Base-by-base conservation (phyloP, 2,113 vertebrate species). In the Hoplias malabaricus region DNA sequence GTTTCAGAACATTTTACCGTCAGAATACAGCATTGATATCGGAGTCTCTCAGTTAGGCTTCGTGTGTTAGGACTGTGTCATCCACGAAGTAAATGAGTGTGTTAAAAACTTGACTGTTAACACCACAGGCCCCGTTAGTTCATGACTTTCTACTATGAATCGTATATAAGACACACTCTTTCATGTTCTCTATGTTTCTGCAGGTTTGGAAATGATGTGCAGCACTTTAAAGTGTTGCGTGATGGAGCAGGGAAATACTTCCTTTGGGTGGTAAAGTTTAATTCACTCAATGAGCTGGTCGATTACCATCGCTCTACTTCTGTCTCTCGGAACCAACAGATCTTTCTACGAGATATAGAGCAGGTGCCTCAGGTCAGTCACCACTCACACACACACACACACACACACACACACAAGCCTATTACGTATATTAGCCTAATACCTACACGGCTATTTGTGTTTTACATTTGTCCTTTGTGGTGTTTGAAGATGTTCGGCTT, bases 191-290 rank as follows among this genome's bases (percentile, higher is more conserved):
- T 11, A 40, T 21, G 8, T 34, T 27, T 13, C 31, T 83, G 4
- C 86, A 99, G 96, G 91, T 99, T 98, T 79, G 97, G 98, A 71
- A 99, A 97, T 36, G 98, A 99, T 7, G 97, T 99, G 54, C 98
- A 99, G 87, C 98, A 99, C 88, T 99, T 99, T 90, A 99, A 99
- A 84, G 98, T 99, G 88, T 94, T 99, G 80, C 95, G 98, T 62
- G 98, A 99, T 0, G 98, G 98, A 0, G 98, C 98, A 29, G 98
- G 98, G 16, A 99, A 99, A 87, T 99, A 99, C 76, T 99, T 99
- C 89, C 94, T 99, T 56, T 99, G 98, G 98, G 98, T 99, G 91
- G 98, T 99, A 82, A 99, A 99, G 90, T 99, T 99, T 87, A 98
- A 95, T 90, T 98, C 96, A 34, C 92, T 99, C 87, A 99, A 99